A percentile compares a stretch with the other conserved stretches of the same genome.
These are phyloP conservation scores for Pollenia labialis DNA, from an alignment of 2,888 invertebrate genomes.

Conservation along the genomic window DNA sequence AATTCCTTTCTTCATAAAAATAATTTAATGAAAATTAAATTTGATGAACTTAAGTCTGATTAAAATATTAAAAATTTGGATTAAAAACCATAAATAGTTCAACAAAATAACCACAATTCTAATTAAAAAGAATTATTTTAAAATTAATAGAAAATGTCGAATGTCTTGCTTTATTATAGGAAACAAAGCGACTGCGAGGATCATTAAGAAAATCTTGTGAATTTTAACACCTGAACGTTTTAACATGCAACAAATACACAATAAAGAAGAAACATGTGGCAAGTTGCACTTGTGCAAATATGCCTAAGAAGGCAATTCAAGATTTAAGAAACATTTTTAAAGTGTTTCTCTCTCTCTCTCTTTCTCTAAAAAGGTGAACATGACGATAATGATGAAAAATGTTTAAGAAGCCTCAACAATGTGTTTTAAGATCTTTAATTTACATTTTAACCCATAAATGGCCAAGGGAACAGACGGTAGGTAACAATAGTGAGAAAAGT, in stretches of 20 bases:
- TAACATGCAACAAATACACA: conserved; percentile 72
- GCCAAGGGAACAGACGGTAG: conserved; percentile 4
- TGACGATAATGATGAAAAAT: conserved; percentile 52
- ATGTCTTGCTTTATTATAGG: conserved; percentile 25
- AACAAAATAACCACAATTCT: no score
- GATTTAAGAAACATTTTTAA: conserved; percentile 28
- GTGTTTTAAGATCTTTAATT: conserved; percentile 51
- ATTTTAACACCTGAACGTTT: conserved; percentile 75
- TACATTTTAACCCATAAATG: conserved; percentile 56
- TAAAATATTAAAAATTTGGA: no score
- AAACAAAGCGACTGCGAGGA: conserved; percentile 50
- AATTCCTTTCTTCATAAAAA: no score
- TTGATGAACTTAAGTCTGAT: no score
- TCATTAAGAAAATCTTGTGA: conserved; percentile 74
- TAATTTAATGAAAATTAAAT: no score
- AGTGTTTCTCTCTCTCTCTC: background rate
- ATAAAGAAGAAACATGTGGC: conserved; percentile 56
- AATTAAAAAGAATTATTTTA: conserved; percentile 25
- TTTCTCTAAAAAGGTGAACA: conserved; percentile 48
- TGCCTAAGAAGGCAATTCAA: conserved; percentile 38
- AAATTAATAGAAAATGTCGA: conserved; percentile 47
- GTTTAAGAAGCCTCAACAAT: conserved; percentile 39
- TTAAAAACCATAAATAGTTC: no score
- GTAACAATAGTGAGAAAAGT: background rate
- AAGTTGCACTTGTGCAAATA: conserved; percentile 74